Percentiles rank a stretch among this genome's conserved stretches.
These are phyloP conservation scores for Panthera tigris DNA, from an alignment of 2,113 vertebrate genomes.

Conservation along the genomic window DNA sequence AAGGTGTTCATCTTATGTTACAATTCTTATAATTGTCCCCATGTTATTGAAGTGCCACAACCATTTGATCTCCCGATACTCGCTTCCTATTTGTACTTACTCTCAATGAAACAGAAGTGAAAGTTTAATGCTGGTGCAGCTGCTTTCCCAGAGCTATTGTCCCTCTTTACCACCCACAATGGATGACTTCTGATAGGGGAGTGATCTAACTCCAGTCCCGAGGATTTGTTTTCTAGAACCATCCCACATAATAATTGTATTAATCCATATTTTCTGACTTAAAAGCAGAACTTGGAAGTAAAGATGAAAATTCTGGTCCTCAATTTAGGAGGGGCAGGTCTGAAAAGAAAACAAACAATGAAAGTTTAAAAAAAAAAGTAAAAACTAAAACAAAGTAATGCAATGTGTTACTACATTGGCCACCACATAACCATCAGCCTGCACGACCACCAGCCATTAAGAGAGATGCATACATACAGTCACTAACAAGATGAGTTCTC, in stretches of 20 bases:
- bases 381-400: neutral
- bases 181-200: neutral
- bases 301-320: neutral
- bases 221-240: neutral
- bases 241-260: neutral
- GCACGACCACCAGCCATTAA: neutral
- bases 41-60: neutral
- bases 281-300: neutral
- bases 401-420: neutral
- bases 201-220: neutral
- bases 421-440: neutral
- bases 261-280: neutral
- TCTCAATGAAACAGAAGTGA: neutral
- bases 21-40: neutral
- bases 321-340: neutral
- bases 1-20: neutral
- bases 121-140: neutral
- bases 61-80: neutral
- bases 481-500: neutral
- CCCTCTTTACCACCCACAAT: neutral
- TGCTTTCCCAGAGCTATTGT: neutral
- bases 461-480: neutral
- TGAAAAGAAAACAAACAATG: neutral
- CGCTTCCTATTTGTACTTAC: neutral
- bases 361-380: neutral